Conservation (phyloP, 2,113 vertebrate species). For the Pachypanchax playfairii region DNA sequence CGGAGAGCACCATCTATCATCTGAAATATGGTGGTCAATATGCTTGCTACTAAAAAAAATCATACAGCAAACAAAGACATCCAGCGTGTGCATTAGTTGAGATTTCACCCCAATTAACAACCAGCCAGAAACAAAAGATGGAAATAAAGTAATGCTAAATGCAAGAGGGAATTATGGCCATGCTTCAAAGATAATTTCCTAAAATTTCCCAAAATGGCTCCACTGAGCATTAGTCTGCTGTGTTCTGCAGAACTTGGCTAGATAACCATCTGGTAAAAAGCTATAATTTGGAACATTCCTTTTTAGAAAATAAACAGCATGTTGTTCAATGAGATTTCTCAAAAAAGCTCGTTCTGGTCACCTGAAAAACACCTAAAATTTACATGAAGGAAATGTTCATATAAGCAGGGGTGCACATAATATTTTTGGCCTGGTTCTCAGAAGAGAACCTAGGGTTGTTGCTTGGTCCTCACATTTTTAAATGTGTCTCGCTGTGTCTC, state of each 20-base stretch:
- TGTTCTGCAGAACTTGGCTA: not conserved
- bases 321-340: not conserved
- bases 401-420: too few relatives aligned
- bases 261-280: too few relatives aligned
- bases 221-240: not conserved
- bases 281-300: not conserved
- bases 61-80: not conserved
- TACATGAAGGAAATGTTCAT: too few relatives aligned
- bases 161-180: not conserved
- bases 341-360: not conserved
- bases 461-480: too few relatives aligned
- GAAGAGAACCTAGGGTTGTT: too few relatives aligned
- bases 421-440: too few relatives aligned
- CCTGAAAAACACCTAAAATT: not conserved
- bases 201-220: not conserved
- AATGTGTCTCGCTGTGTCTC: too few relatives aligned
- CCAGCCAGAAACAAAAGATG: not conserved
- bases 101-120: not conserved
- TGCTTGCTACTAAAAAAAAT: not conserved
- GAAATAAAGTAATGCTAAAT: not conserved
- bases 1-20: slow-evolving; percentile 8
- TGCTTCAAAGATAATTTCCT: not conserved
- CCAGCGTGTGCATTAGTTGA: not conserved
- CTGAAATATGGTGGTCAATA: not conserved
- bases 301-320: not conserved